Evolutionary conservation across 2,113 vertebrate genomes (phyloP).

Genomic region (Rhineura floridana): DNA sequence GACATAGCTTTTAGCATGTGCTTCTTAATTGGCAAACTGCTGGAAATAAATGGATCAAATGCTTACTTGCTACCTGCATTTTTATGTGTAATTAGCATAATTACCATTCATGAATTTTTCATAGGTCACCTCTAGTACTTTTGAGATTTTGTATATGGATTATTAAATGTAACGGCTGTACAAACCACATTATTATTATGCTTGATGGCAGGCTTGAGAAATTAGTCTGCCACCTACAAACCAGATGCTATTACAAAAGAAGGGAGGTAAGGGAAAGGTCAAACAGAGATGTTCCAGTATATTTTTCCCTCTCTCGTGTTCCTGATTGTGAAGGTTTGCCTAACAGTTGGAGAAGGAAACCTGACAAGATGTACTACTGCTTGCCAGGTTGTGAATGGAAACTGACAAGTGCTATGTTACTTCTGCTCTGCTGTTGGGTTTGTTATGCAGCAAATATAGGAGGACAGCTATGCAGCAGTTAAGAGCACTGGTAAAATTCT

Average conservation of each 20-base stretch:
- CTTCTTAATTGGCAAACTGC: slow-evolving; percentile 36
- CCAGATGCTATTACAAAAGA: background rate
- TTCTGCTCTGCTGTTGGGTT: slow-evolving; percentile 12
- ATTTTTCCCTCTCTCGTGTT: background rate
- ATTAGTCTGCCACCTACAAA: background rate
- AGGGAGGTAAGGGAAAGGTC: slow-evolving; percentile 9
- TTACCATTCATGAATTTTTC: slow-evolving; percentile 45
- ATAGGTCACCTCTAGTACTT: background rate
- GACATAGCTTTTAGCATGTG: slow-evolving; percentile 15
- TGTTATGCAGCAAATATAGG: slow-evolving; percentile 15
- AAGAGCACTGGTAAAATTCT: background rate
- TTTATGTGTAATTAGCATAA: slow-evolving; percentile 44
- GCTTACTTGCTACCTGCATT: slow-evolving; percentile 28
- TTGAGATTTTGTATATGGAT: background rate
- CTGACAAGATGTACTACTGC: background rate
- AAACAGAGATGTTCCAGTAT: slow-evolving; percentile 19
- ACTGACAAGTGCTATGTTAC: slow-evolving; percentile 31
- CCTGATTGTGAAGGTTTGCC: background rate
- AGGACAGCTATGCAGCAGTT: background rate
- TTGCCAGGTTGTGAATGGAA: slow-evolving; percentile 9
- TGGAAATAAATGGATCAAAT: slow-evolving; percentile 44
- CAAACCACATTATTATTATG: background rate
- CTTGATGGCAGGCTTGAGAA: background rate
- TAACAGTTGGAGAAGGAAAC: background rate
- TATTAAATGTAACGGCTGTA: slow-evolving; percentile 16